Evolutionary conservation across 2,113 vertebrate genomes (phyloP), one percentile per base, ranked within the genome.

Genomic region (Perccottus glenii): DNA sequence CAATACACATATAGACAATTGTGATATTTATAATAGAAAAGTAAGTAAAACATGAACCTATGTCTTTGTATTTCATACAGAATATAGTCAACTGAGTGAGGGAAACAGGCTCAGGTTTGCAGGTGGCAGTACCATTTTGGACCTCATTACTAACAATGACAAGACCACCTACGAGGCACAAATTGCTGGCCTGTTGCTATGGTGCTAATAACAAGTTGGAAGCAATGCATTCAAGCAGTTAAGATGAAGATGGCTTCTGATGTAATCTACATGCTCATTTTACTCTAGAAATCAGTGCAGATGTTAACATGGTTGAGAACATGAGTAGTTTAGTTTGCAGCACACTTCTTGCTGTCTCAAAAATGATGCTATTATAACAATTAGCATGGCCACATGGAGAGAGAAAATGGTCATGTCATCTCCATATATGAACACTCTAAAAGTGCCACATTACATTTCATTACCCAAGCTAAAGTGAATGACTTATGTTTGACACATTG

Each of bases 171-270:
- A 78, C 69, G 7, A 65, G 55, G 74, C 60, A 67, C 76, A 78
- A 79, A 68, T 81, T 81, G 77, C 75, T 61, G 70, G 70, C 65
- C 74, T 78, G 86, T 89, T 88, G 88, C 86, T 70, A 87, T 87
- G 85, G 86, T 60, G 83, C 64, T 83, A 88, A 87, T 88, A 88
- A 87, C 83, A 80, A 87, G 80, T 77, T 82, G 67, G 65, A 75
- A 78, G 78, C 62, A 60, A 84, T 65, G 73, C 74, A 83, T 67
- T 68, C 81, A 87, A 80, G 78, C 81, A 80, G 69, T 71, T 69
- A 82, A 78, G 61, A 74, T 70, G 67, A 82, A 83, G 60, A 84
- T 85, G 77, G 67, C 65, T 81, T 60, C 72, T 69, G 70, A 84
- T 80, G 79, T 78, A 79, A 87, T 78, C 73, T 57, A 82, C 67